Evolutionary conservation across 2,888 invertebrate genomes (phyloP).

Genomic region (Clunio marinus): DNA sequence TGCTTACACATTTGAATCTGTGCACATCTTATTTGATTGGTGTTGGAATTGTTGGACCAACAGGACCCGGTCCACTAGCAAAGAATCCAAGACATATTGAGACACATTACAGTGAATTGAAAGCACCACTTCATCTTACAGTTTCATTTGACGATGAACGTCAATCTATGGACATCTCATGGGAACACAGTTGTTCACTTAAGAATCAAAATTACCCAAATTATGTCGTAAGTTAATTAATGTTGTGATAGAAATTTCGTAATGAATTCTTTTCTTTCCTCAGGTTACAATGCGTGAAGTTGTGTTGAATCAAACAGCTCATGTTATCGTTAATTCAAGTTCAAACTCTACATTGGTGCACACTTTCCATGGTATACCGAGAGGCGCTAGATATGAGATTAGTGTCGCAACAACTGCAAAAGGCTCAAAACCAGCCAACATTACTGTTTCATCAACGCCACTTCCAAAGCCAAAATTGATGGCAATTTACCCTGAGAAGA

Average conservation of each 20-base stretch:
- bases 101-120: slow-evolving; percentile 62
- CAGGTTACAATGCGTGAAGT: slow-evolving; percentile 55
- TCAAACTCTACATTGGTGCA: slow-evolving; percentile 54
- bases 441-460: slow-evolving; percentile 55
- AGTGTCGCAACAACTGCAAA: slow-evolving; percentile 50
- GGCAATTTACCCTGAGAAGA: slow-evolving; percentile 56
- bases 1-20: slow-evolving; percentile 61
- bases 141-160: slow-evolving; percentile 51
- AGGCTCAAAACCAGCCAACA: slow-evolving; percentile 49
- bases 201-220: slow-evolving; percentile 50
- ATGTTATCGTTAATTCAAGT: slow-evolving; percentile 54
- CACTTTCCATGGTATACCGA: slow-evolving; percentile 54
- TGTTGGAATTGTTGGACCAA: slow-evolving; percentile 62
- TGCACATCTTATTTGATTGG: slow-evolving; percentile 72
- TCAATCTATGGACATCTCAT: slow-evolving; percentile 58
- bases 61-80: slow-evolving; percentile 63
- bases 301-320: slow-evolving; percentile 50
- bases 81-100: slow-evolving; percentile 53
- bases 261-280: neutral
- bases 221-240: slow-evolving; percentile 57
- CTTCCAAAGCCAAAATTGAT: slow-evolving; percentile 63
- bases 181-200: slow-evolving; percentile 67
- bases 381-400: slow-evolving; percentile 55
- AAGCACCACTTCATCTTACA: slow-evolving; percentile 64
- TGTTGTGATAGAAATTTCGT: no score